Evolutionary conservation across 2,888 invertebrate species (phyloP), one percentile per base, ranked within the genome.

Genomic region (Platycheirus rosarum): DNA sequence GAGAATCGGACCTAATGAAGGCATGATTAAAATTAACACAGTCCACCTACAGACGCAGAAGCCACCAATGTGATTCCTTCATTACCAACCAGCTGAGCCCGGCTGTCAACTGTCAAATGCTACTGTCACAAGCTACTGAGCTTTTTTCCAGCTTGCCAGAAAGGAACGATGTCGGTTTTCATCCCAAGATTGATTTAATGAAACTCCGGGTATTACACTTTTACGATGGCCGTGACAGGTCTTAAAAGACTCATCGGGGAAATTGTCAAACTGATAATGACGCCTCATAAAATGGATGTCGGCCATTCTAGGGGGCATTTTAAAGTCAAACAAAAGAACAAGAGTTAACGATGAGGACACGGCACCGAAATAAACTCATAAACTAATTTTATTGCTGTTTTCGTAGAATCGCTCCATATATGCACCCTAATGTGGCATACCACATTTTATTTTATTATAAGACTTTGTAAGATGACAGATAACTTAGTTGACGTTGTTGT

Each of bases 261-360:
- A 74, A 79, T 63, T 79, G 74, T 74, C 79, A 48, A 74, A 69
- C 63, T 70, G 70, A 70, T 80, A 80, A 80, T 75, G 75, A 75
- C 60, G 57, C 60, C n/a, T 35, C 60, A 70, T 80, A 80, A 80
- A 75, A 76, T 29, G 14, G 11, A 26, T 26, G n/a, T 29, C 29
- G 26, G 29, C 42, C 0, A 16, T 8, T 3, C 14, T n/a, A 14
- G 13, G 51, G 13, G 18, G 29, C 57, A 69, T 74, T 70, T 42
- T 60, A 51, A 65, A 48, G 49, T 69, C 51, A 65, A 60, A 75
- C 57, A 80, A 49, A 69, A 49, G 44, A 49, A 65, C 57, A 60
- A n/a, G n/a, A 42, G 51, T 74, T 70, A 75, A 80, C 53, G 42
- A 68, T 13, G 57, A 42, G 11, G 57, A 75, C 48, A 18, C 16